Base-by-base conservation (phyloP, 2,797 vertebrate genomes). In the Thripadectes ignobilis region DNA sequence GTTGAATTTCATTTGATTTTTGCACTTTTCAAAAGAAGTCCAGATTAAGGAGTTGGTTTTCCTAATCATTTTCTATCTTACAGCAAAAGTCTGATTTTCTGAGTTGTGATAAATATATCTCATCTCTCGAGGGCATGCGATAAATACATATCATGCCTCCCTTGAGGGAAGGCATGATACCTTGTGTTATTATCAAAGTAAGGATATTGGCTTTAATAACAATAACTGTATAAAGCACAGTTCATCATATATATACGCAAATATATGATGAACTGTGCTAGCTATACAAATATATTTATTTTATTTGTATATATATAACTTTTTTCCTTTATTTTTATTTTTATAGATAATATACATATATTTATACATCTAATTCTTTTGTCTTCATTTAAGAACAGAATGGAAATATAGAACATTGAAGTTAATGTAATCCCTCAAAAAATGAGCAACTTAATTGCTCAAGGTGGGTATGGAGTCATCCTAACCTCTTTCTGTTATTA, bases 21-120 rank as follows among this genome's bases (percentile, higher is more conserved):
- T 38, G 43, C 7, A 3, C 46, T 20, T 45, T 65, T 24, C 19
- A 6, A 63, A 62, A 57, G 9, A 34, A 59, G 3, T 30, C 48
- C 48, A 73, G 62, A 79, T 57, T 45, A 59, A 78, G 32, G 7
- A 22, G 5, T 12, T 65, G 6, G 4, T 87, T 85, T 84, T 69
- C 14, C 21, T 14, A 3, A 62, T 55, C 0, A 0, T 7, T 65
- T 23, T 72, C 12, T 45, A 69, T 22, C 6, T 86, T 51, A 58
- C 7, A 66, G 18, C 12, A 65, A 69, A 82, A 76, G 0, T 6
- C 14, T 76, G 27, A 49, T 62, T 13, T 80, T 75, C 30, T 55
- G 41, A 55, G 7, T 58, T 76, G 6, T 49, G 14, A n/a, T 41
- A 73, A 90, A 74, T n/a, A 78, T 4, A 46, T 29, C 36, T 48